phyloP scores from a whole-genome alignment of 64 coral and sea anemone genomes.

The Dendrophyllia cribrosa region DNA sequence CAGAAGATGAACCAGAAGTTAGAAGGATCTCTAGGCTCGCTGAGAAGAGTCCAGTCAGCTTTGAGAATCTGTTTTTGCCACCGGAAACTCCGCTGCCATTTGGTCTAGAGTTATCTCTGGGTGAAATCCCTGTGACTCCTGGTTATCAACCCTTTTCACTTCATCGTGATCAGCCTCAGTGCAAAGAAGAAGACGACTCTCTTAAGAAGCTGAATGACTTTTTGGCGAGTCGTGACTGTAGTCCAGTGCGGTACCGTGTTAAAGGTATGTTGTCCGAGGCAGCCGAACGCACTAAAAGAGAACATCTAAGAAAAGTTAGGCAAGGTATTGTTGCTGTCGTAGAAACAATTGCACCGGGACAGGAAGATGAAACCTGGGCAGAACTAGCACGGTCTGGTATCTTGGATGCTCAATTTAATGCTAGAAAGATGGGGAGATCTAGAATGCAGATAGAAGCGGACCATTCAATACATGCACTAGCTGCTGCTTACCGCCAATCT shows the following conservation, averaged over 20 bases:
- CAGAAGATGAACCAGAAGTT: not conserved
- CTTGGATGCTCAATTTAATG: constrained; percentile 31
- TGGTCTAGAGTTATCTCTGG: not conserved
- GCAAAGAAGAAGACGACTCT: not conserved
- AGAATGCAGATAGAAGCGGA: not conserved
- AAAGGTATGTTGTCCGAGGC: constrained; percentile 22
- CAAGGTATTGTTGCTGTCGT: constrained; percentile 38
- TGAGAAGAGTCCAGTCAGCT: not conserved
- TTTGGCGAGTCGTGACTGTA: constrained; percentile 21
- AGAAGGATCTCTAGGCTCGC: constrained; percentile 3
- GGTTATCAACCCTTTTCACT: constrained; percentile 1
- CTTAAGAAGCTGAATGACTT: constrained; percentile 17
- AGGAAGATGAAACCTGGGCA: constrained; percentile 28
- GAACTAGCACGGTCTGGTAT: not conserved
- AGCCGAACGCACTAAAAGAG: constrained; percentile 44
- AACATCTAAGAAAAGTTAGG: constrained; percentile 39
- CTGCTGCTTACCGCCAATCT: constrained; percentile 10
- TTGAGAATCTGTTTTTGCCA: constrained; percentile 12
- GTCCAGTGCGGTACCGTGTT: constrained; percentile 48
- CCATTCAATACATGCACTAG: constrained; percentile 4
- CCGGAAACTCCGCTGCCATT: not conserved
- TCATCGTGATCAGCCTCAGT: constrained; percentile 11
- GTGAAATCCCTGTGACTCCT: not conserved
- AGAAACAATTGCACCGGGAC: constrained; percentile 49
- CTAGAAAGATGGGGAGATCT: not conserved